These are phyloP conservation scores for Microctonus aethiopoides DNA, from an alignment of 2,888 invertebrate genomes.

Conservation along the genomic window DNA sequence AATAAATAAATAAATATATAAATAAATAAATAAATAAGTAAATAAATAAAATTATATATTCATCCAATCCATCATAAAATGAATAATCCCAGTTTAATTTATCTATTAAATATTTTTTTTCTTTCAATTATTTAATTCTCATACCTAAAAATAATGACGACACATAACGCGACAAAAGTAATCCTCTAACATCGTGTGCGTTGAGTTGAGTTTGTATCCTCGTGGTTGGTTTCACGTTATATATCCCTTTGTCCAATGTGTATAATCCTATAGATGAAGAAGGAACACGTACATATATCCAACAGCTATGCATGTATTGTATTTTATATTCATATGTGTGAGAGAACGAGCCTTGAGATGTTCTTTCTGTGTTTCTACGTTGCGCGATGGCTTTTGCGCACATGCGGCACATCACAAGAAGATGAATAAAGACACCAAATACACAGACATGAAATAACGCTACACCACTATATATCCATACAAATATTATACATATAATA, in stretches of 20 bases:
- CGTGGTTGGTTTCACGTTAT: constrained; percentile 38
- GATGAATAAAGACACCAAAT: not conserved
- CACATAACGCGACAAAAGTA: constrained; percentile 21
- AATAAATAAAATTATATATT: not conserved
- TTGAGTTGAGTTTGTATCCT: constrained; percentile 8
- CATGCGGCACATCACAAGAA: constrained; percentile 21
- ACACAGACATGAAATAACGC: constrained; percentile 1
- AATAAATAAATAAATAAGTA: too few species aligned
- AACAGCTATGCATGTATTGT: not conserved
- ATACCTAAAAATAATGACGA: constrained; percentile 31
- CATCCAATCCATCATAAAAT: not conserved
- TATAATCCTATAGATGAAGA: constrained; percentile 44
- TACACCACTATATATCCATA: not conserved
- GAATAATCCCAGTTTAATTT: constrained; percentile 9
- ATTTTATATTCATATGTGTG: not conserved
- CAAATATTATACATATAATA: not conserved
- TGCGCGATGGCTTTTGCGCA: constrained; percentile 32
- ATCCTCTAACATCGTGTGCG: constrained; percentile 10
- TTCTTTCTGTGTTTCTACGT: not conserved
- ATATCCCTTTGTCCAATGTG: constrained; percentile 47
- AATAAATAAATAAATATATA: too few species aligned
- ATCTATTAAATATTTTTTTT: too few species aligned
- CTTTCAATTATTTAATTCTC: constrained; percentile 14
- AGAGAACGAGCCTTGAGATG: constrained; percentile 4
- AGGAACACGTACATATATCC: constrained; percentile 3